A percentile compares a stretch with the other conserved stretches of the same genome.
These are phyloP conservation scores for Crotalus helleri DNA, from an alignment of 2,113 vertebrate genomes.

Conservation along the genomic window DNA sequence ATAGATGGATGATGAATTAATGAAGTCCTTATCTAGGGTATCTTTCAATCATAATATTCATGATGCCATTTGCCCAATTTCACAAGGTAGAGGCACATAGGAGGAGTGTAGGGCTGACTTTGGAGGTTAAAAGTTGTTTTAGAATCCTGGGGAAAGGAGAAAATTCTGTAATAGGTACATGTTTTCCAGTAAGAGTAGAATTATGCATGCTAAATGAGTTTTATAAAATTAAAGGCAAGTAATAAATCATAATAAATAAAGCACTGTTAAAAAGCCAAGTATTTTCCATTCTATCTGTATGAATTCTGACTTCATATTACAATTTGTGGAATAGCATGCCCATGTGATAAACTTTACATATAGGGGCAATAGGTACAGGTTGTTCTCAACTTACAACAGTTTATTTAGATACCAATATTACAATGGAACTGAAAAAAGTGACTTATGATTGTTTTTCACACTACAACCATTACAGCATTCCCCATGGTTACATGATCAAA, in stretches of 20 bases:
- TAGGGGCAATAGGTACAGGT: background rate
- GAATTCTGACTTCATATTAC: background rate
- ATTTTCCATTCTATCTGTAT: background rate
- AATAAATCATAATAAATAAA: background rate
- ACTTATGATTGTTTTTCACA: background rate
- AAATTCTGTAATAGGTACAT: background rate
- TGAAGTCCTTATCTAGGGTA: background rate
- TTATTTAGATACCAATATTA: background rate
- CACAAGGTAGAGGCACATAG: background rate
- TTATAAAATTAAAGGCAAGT: background rate
- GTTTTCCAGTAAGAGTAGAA: background rate
- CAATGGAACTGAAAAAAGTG: background rate
- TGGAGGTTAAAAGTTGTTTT: background rate
- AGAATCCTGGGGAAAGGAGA: background rate
- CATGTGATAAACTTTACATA: background rate
- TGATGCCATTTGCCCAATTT: background rate
- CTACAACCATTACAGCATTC: background rate
- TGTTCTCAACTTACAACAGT: background rate
- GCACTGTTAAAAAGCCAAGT: background rate
- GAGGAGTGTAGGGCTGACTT: background rate
- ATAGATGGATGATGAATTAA: background rate
- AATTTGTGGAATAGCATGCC: background rate
- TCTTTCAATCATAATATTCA: background rate
- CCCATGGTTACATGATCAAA: background rate
- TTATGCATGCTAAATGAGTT: background rate